A percentile compares a stretch with the other conserved stretches of the same genome.
These are phyloP conservation scores for Scaptomyza montana DNA, from an alignment of 1,140 invertebrate genomes.

Conservation along the genomic window DNA sequence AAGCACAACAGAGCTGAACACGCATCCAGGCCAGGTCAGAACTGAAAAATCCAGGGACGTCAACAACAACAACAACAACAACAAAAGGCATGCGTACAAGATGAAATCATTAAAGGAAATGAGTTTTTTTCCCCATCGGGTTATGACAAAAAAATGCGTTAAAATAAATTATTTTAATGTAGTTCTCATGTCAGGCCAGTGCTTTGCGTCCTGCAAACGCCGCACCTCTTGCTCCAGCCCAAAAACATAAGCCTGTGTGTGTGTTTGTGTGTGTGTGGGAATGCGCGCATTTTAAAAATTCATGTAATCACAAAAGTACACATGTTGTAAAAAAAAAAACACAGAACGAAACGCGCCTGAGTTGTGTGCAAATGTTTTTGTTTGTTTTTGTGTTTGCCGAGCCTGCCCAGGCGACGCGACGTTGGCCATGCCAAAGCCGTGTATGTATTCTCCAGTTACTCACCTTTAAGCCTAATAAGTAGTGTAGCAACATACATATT, in stretches of 20 bases:
- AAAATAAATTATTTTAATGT: slow-evolving; percentile 83
- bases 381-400: slow-evolving; percentile 24
- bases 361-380: slow-evolving; percentile 66
- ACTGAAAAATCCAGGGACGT: background rate
- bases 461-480: slow-evolving; percentile 56
- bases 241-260: slow-evolving; percentile 9
- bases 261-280: slow-evolving; percentile 38
- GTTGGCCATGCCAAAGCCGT: slow-evolving; percentile 4
- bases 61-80: slow-evolving; percentile 27
- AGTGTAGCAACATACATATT: slow-evolving; percentile 18
- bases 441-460: slow-evolving; percentile 24
- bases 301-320: slow-evolving; percentile 83
- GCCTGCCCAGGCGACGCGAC: slow-evolving; percentile 32
- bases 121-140: slow-evolving; percentile 80
- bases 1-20: slow-evolving; percentile 14
- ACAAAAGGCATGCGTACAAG: slow-evolving; percentile 70
- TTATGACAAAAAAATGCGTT: slow-evolving; percentile 82
- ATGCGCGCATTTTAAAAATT: slow-evolving; percentile 78
- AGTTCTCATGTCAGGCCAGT: slow-evolving; percentile 73
- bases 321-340: slow-evolving; percentile 73
- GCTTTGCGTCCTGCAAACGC: slow-evolving; percentile 8
- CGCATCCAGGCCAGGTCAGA: slow-evolving; percentile 8
- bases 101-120: slow-evolving; percentile 83
- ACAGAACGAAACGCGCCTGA: slow-evolving; percentile 51
- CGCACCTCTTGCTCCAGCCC: background rate